These are phyloP conservation scores for Mactromeris polynyma DNA, from an alignment of 2,888 invertebrate genomes.

Conservation along the genomic window DNA sequence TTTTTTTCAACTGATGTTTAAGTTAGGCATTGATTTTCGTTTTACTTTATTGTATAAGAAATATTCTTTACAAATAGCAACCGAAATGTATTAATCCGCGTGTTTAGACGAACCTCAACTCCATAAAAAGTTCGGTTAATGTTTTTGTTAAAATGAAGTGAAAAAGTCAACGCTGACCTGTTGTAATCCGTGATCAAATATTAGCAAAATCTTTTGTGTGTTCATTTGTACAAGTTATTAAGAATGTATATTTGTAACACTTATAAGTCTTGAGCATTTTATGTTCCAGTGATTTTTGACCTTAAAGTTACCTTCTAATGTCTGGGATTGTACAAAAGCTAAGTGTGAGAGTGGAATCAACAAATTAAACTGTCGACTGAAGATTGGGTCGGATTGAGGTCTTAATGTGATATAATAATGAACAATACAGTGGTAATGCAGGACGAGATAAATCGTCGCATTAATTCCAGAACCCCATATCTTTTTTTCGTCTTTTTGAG, in stretches of 20 bases:
- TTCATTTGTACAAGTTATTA: conserved; percentile 61
- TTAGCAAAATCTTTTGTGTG: conserved; percentile 50
- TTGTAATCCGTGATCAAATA: conserved; percentile 66
- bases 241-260: conserved; percentile 59
- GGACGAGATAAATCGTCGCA: no score
- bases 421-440: neutral
- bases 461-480: no score
- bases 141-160: conserved; percentile 46
- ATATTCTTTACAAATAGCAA: no score
- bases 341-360: conserved; percentile 2
- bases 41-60: no score
- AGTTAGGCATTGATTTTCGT: no score
- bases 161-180: conserved; percentile 66
- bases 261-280: conserved; percentile 42
- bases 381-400: neutral
- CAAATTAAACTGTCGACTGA: neutral
- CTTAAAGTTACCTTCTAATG: conserved; percentile 53
- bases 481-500: no score
- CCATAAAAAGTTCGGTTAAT: neutral
- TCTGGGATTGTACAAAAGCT: conserved; percentile 45
- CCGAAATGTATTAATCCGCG: no score
- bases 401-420: neutral
- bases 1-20: no score
- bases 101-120: neutral
- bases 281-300: conserved; percentile 59